Evolutionary conservation across 2,797 vertebrate species (phyloP), one percentile per base, ranked within the genome.

Genomic region (Oryzias dopingdopingensis): DNA sequence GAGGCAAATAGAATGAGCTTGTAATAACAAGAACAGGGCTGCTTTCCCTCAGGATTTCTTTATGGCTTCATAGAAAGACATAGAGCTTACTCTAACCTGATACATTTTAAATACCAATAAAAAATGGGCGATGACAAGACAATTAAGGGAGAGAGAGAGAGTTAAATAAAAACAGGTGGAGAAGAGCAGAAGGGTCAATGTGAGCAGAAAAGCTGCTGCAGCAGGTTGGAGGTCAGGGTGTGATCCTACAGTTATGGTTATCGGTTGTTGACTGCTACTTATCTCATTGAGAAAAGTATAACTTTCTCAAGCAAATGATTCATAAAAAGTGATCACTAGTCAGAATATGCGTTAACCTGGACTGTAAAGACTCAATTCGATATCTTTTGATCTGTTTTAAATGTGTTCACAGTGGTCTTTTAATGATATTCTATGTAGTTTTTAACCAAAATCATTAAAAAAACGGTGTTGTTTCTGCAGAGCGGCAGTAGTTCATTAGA

Each of bases 171-270:
- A 52, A 60, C 64, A 56, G 60, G 57, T 15, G 18, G 26, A 42
- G 51, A 43, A 45, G 53, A 51, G 12, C 47, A 55, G 8, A 52
- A 62, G 72, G 70, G 88, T 88, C 66, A 70, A 90, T 90, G 64
- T 16, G 46, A 63, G 70, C 77, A 24, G 56, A 76, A 74, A 80
- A 84, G 79, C 76, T 74, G 65, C 74, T 81, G 73, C 82, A 73
- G 78, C 18, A 43, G 79, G 74, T 70, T 74, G 67, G 78, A 83
- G 83, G 83, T 83, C 85, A 80, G 74, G 54, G 18, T 18, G 18
- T 18, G 2, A 18, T 18, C 18, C 18, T 18, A 18, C 18, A 18
- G 18, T 18, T 18, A 18, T 18, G 18, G 18, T 18, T 18, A 18
- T 18, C 18, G 70, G 77, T 77, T 59, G 78, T 83, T 85, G 64